Evolutionary conservation across 2,113 vertebrate genomes (phyloP).

Genomic region (Lampris megalopsis): DNA sequence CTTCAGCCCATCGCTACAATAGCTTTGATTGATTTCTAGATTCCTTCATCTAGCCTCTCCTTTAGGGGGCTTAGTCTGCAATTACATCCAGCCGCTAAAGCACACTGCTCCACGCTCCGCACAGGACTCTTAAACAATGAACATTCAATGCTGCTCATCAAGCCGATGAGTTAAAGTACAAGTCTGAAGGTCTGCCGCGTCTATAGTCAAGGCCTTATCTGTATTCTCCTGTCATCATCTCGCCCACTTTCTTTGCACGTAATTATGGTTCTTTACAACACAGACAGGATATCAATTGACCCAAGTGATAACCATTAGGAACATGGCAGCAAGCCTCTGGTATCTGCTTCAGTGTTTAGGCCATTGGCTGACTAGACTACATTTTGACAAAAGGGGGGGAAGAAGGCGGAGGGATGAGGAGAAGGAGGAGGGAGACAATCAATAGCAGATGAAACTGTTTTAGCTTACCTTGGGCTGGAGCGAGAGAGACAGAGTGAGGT

Average conservation of each 20-base stretch:
- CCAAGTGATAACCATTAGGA: constrained; percentile 66
- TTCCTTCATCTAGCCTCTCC: constrained; percentile 61
- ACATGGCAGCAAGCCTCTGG: constrained; percentile 46
- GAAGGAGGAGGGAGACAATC: constrained; percentile 74
- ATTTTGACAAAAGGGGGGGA: constrained; percentile 60
- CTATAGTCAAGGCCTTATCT: constrained; percentile 14
- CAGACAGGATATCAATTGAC: constrained; percentile 77
- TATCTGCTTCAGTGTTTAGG: constrained; percentile 55
- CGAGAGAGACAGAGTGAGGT: constrained; percentile 62
- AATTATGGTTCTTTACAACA: constrained; percentile 60
- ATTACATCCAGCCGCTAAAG: constrained; percentile 7
- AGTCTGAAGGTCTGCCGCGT: background rate
- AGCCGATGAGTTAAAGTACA: background rate
- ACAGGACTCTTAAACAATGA: background rate
- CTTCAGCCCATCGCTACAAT: constrained; percentile 50
- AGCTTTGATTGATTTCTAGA: constrained; percentile 66
- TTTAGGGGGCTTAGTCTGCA: constrained; percentile 48
- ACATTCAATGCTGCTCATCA: background rate
- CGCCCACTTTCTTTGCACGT: constrained; percentile 51
- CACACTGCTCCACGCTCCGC: background rate
- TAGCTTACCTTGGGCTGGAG: constrained; percentile 73
- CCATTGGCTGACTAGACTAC: constrained; percentile 67
- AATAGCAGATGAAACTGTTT: constrained; percentile 83
- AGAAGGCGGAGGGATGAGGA: constrained; percentile 51
- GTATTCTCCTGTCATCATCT: constrained; percentile 47